Percentiles rank a stretch among this genome's conserved stretches.
Evolutionary conservation across 1,140 invertebrate species (phyloP).

Genomic region (Tetraneura akinire): DNA sequence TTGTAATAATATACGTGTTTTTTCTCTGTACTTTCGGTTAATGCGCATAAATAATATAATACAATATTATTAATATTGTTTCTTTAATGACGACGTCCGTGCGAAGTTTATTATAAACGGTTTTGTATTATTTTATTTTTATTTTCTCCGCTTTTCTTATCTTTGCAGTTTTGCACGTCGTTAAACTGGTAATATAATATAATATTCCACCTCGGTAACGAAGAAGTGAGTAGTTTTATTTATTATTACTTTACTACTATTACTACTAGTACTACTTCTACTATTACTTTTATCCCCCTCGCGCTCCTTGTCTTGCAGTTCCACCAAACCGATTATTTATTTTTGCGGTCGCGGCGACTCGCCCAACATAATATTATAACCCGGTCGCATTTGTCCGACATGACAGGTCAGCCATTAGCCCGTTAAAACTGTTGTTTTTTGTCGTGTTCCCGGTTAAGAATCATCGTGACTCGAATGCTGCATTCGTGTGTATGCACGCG

Average conservation of each 20-base stretch:
- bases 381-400: slow-evolving; percentile 27
- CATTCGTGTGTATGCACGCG: neutral
- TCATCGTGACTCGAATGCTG: slow-evolving; percentile 26
- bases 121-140: neutral
- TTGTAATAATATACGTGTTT: neutral
- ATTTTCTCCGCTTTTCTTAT: no score
- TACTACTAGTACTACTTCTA: neutral
- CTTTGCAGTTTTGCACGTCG: neutral
- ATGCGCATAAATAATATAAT: no score
- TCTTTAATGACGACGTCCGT: neutral
- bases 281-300: neutral
- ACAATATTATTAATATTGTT: slow-evolving; percentile 6
- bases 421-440: slow-evolving; percentile 29
- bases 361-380: no score
- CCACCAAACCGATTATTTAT: slow-evolving; percentile 5
- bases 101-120: neutral
- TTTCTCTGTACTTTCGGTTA: neutral
- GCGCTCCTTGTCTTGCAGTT: no score
- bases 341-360: neutral
- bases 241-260: neutral
- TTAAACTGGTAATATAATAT: slow-evolving; percentile 27
- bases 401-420: slow-evolving; percentile 12
- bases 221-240: neutral
- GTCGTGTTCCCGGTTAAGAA: slow-evolving; percentile 17
- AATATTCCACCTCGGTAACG: neutral